Base-by-base conservation (phyloP, 2,797 vertebrate species). In the Ctenopoma kingsleyae region DNA sequence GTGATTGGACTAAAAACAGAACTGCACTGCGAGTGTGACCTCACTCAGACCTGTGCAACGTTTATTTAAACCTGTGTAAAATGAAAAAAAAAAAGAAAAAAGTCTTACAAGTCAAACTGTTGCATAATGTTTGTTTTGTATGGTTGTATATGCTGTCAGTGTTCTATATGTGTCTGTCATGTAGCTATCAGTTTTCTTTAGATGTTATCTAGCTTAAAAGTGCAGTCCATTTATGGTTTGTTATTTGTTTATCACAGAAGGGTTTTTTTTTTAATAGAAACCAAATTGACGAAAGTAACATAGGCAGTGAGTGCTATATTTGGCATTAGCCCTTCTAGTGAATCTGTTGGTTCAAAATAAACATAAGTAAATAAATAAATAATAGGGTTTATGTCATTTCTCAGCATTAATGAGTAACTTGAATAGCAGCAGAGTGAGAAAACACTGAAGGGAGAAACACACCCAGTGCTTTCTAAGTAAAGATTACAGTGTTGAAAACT, bases 1-100 rank as follows among this genome's bases (percentile, higher is more conserved):
- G 74, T 76, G 71, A 85, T 82, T 82, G 86, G 87, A 81, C 87
- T 87, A 76, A 86, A 88, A 88, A 80, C 76, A 87, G 80, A 74
- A 55, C 67, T n/a, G 22, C 67, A 40, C 63, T 70, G 43, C 58
- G 80, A 74, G 68, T 56, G 72, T 82, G 78, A 88, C 84, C 81
- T 87, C 71, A 78, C 62, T 64, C 12, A 53, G 64, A 69, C 60
- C 64, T 55, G 8, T 36, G 72, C 6, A 0, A 20, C 17, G 17
- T 73, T 82, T 83, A 68, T 71, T 84, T 85, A 76, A 81, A 72
- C 43, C 55, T 23, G 65, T 72, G 84, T 77, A 80, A 80, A 69
- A 69, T 64, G 40, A 32, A 2, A 8, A 9, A 62, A 51, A 57
- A 49, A 57, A 55, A 68, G 53, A 65, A 78, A 81, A 78, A 81